Evolutionary conservation across 2,113 vertebrate genomes (phyloP).

Genomic region (Apeltes quadracus): DNA sequence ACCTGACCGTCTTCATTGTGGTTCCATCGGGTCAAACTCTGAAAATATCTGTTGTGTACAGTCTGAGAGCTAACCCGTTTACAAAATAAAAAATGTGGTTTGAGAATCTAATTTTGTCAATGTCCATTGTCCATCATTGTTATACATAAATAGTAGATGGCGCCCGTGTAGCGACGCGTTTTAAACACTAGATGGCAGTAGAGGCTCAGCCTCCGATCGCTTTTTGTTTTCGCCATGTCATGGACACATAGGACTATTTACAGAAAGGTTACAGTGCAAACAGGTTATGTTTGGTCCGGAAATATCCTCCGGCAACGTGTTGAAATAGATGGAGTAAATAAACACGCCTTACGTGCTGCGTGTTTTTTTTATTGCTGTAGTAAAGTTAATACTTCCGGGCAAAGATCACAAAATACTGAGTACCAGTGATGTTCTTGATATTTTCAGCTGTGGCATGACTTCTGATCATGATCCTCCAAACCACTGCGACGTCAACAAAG

Average conservation of each 20-base stretch:
- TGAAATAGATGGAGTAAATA: slow-evolving; percentile 24
- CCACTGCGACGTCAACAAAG: slow-evolving; percentile 50
- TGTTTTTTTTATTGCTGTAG: slow-evolving; percentile 29
- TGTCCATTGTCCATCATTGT: slow-evolving; percentile 55
- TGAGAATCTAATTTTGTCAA: slow-evolving; percentile 87
- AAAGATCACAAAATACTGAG: slow-evolving; percentile 43
- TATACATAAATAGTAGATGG: no score
- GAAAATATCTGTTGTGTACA: slow-evolving; percentile 89
- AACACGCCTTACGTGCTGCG: slow-evolving; percentile 54
- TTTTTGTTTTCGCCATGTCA: slow-evolving; percentile 61
- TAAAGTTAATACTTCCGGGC: slow-evolving; percentile 50
- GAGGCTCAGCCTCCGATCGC: not conserved
- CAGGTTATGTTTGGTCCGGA: slow-evolving; percentile 47
- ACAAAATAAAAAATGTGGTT: slow-evolving; percentile 74
- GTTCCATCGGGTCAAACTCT: slow-evolving; percentile 89
- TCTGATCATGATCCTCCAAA: slow-evolving; percentile 8
- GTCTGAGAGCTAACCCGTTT: slow-evolving; percentile 93
- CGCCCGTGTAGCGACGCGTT: not conserved
- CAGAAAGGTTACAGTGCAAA: slow-evolving; percentile 65
- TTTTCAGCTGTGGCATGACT: slow-evolving; percentile 57
- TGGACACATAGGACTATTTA: slow-evolving; percentile 59
- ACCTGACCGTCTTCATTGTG: slow-evolving; percentile 86
- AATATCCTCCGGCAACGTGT: slow-evolving; percentile 33
- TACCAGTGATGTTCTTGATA: slow-evolving; percentile 36
- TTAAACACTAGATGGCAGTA: slow-evolving; percentile 55